Base-by-base conservation (phyloP, 2,888 invertebrate species). In the Pollenia griseotomentosa region DNA sequence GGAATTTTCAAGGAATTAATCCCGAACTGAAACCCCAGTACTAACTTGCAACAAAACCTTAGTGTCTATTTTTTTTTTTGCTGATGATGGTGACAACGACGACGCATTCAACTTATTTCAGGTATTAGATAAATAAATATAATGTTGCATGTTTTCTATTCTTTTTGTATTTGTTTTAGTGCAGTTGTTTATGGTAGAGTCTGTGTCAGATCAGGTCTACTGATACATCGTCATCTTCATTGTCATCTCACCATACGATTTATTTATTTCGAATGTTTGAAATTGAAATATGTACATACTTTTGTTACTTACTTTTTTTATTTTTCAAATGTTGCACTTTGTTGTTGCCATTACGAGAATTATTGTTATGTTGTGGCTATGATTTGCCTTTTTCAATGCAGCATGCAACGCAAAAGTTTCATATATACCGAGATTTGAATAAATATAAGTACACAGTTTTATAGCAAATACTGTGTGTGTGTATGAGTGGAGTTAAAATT, bases 121-220 rank as follows among this genome's bases (percentile, higher is more conserved):
- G 4, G 87, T 57, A 82, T 87, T 87, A 81, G 77, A 81, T 82
- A 87, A 82, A 84, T 84, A 84, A 87, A 81, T 81, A 87, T 87
- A 74, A 84, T 74, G 84, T 84, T 81, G 87, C 80, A 77, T 75
- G 83, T 80, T 83, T 79, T 79, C 19, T 53, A 63, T 73, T 78
- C 55, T 82, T 66, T 33, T 71, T 23, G 63, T 12, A 59, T 66
- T 73, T 53, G 44, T 51, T 44, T 78, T 57, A 48, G 71, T 70
- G 40, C 63, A 51, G 63, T 46, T 77, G 77, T 75, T 81, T 75
- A 73, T 80, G 70, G 71, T 48, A 23, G 46, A 74, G 77, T 66
- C 66, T 78, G 65, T 66, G 48, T 65, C 63, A 61, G 66, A 87
- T 84, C 48, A 66, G 65, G 59, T 65, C 74, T 77, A 48, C 51